Evolutionary conservation across 2,797 vertebrate species (phyloP).

Genomic region (Coranthus polyacanthus): DNA sequence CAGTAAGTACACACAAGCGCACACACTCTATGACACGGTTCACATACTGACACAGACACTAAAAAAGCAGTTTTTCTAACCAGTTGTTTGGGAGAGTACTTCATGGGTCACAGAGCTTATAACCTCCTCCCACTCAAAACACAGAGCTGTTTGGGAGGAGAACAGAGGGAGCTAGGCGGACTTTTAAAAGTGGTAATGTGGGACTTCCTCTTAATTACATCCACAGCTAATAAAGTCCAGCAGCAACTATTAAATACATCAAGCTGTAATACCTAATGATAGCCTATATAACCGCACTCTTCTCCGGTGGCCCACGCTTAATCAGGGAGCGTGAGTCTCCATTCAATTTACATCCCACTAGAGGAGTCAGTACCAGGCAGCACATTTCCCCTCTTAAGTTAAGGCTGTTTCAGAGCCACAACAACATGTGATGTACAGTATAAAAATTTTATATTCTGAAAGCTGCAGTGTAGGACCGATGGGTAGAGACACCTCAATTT

Average conservation of each 20-base stretch:
- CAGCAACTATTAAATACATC: constrained; percentile 53
- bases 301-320: constrained; percentile 34
- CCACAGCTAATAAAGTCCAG: constrained; percentile 52
- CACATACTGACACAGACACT: too few relatives aligned
- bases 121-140: constrained; percentile 24
- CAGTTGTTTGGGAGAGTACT: too few relatives aligned
- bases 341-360: constrained; percentile 60
- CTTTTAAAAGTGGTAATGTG: constrained; percentile 31
- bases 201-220: constrained; percentile 59
- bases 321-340: constrained; percentile 49
- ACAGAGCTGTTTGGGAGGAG: not conserved
- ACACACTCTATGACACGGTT: too few relatives aligned
- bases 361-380: constrained; percentile 36
- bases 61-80: too few relatives aligned
- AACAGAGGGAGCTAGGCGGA: constrained; percentile 10
- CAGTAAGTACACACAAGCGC: too few relatives aligned
- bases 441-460: constrained; percentile 21
- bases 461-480: constrained; percentile 2
- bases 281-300: constrained; percentile 55
- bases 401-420: constrained; percentile 26
- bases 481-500: not conserved
- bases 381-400: constrained; percentile 40
- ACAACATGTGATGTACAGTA: constrained; percentile 6
- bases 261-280: constrained; percentile 51
- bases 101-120: constrained; percentile 3